Conservation (phyloP, 2,113 vertebrate genomes). For the Serilophus lunatus region DNA sequence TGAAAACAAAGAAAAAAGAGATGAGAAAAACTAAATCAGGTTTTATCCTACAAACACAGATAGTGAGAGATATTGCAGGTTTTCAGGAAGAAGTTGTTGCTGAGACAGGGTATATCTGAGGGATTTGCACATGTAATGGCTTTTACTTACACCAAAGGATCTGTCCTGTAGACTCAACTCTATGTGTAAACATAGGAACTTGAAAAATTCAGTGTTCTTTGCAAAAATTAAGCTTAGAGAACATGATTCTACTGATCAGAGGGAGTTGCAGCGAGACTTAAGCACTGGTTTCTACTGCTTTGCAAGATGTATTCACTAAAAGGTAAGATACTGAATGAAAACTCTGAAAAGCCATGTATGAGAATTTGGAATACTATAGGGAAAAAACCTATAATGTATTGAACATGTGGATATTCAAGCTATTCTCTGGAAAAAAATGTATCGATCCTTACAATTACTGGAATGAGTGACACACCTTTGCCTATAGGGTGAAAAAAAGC, state of each 20-base stretch:
- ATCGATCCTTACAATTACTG: neutral
- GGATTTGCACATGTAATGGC: fast-evolving
- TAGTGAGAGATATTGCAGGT: neutral
- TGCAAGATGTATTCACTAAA: neutral
- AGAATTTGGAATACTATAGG: neutral
- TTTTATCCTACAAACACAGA: neutral
- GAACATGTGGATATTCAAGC: neutral
- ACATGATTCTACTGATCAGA: neutral
- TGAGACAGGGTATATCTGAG: neutral
- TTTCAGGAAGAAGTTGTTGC: neutral
- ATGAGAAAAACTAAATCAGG: neutral
- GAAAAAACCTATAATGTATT: neutral
- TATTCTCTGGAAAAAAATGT: neutral
- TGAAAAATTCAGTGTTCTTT: neutral
- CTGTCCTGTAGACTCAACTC: neutral
- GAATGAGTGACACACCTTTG: neutral
- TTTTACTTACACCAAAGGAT: neutral
- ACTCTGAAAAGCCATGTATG: neutral
- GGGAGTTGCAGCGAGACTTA: neutral
- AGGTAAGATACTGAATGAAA: neutral
- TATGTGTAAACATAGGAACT: neutral
- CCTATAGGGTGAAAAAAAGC: neutral
- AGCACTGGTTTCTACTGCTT: neutral
- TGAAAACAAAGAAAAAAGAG: neutral
- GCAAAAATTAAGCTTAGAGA: neutral